Conservation (phyloP, 1,140 invertebrate species). For the Theocolax elegans region DNA sequence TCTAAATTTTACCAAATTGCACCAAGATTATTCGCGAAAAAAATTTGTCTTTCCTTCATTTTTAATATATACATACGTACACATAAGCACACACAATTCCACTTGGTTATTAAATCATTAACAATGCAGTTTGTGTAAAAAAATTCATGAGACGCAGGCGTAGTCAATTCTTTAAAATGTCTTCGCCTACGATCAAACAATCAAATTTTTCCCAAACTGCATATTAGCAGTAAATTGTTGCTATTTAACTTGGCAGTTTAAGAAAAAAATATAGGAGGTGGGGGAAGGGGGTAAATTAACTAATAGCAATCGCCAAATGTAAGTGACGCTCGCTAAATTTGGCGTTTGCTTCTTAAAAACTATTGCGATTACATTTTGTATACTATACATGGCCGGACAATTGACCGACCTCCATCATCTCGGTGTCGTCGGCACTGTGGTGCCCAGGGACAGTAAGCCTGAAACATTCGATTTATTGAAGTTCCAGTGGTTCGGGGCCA, state of each 20-base stretch:
- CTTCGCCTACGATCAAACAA: neutral
- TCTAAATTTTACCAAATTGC: slow-evolving; percentile 22
- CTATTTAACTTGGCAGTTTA: slow-evolving; percentile 22
- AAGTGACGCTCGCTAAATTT: slow-evolving; percentile 30
- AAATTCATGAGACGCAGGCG: neutral
- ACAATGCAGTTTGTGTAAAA: slow-evolving; percentile 29
- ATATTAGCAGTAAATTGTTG: slow-evolving; percentile 12
- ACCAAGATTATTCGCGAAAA: slow-evolving; percentile 20
- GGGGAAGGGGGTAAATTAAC: no score
- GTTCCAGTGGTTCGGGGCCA: neutral
- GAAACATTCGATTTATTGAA: slow-evolving; percentile 38
- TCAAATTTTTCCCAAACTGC: slow-evolving; percentile 21
- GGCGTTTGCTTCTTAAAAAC: slow-evolving; percentile 49
- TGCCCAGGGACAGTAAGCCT: slow-evolving; percentile 56
- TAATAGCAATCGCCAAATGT: slow-evolving; percentile 29
- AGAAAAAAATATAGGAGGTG: slow-evolving; percentile 24
- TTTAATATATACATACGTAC: slow-evolving; percentile 36
- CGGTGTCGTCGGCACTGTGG: slow-evolving; percentile 59
- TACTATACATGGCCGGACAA: slow-evolving; percentile 57
- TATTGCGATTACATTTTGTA: slow-evolving; percentile 45
- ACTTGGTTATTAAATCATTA: slow-evolving; percentile 19
- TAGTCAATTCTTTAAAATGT: no score
- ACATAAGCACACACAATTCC: slow-evolving; percentile 27
- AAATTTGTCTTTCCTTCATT: no score
- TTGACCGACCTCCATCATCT: slow-evolving; percentile 61